These are phyloP conservation scores for Drosophila ohnishii DNA, from an alignment of 1,140 invertebrate species.

Conservation along the genomic window DNA sequence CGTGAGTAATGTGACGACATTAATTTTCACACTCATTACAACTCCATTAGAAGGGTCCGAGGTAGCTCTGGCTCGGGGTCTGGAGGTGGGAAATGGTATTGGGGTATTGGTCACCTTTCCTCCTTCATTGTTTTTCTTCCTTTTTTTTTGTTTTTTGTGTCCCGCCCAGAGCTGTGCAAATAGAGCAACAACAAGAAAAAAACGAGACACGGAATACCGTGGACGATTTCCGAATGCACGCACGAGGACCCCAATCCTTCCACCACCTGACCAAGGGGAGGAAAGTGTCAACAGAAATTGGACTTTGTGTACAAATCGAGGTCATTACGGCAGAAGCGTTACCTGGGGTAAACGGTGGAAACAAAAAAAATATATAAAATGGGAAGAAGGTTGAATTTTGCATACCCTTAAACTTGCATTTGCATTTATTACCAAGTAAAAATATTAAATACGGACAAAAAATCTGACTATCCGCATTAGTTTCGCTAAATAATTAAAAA, in stretches of 20 bases:
- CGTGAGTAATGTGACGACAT: conserved; percentile 82
- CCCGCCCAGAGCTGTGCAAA: conserved; percentile 23
- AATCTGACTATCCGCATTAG: no score
- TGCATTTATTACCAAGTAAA: not conserved
- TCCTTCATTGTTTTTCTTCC: not conserved
- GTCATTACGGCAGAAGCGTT: conserved; percentile 53
- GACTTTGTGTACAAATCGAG: conserved; percentile 67
- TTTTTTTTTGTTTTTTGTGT: not conserved
- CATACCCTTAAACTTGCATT: not conserved
- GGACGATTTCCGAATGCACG: conserved; percentile 60
- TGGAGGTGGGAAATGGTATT: not conserved
- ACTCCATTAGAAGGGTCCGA: conserved; percentile 69
- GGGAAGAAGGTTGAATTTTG: not conserved
- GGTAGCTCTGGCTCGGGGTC: not conserved
- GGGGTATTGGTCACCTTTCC: conserved; percentile 5
- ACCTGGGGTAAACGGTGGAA: conserved; percentile 17
- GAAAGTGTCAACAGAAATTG: conserved; percentile 59
- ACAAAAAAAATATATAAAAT: conserved; percentile 8
- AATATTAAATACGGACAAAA: no score
- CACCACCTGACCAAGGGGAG: conserved; percentile 22
- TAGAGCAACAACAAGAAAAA: conserved; percentile 43
- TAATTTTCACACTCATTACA: conserved; percentile 82
- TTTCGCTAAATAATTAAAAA: no score
- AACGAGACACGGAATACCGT: conserved; percentile 48
- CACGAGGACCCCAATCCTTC: conserved; percentile 45